Percentiles rank a stretch among this genome's conserved stretches.
phyloP scores from a whole-genome alignment of 1,140 invertebrate species.

The Drosophila athabasca region DNA sequence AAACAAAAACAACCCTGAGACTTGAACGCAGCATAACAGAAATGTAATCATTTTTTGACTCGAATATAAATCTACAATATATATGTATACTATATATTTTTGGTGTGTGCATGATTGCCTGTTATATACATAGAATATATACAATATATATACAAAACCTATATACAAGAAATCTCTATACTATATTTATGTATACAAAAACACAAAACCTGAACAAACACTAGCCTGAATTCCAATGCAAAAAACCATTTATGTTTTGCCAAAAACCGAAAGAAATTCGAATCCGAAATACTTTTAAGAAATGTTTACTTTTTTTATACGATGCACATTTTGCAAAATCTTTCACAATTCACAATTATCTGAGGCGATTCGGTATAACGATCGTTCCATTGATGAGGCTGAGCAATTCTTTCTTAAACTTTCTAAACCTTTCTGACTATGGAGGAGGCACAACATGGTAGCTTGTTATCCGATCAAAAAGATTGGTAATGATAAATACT shows the following conservation, averaged over 20 bases:
- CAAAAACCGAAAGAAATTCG: constrained; percentile 21
- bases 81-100: constrained; percentile 29
- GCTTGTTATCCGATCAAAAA: too few species aligned
- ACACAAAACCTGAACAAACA: constrained; percentile 53
- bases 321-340: too few species aligned
- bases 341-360: too few species aligned
- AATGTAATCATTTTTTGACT: constrained; percentile 55
- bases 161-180: constrained; percentile 54
- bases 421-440: too few species aligned
- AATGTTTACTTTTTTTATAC: background rate
- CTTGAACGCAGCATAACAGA: constrained; percentile 39
- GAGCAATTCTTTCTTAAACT: too few species aligned
- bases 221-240: constrained; percentile 41
- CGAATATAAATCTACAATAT: constrained; percentile 44
- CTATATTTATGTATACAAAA: constrained; percentile 45
- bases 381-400: too few species aligned
- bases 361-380: too few species aligned
- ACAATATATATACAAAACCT: constrained; percentile 44
- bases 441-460: too few species aligned
- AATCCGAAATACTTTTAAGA: constrained; percentile 41
- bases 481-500: too few species aligned
- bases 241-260: constrained; percentile 51
- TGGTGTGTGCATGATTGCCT: constrained; percentile 52
- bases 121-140: constrained; percentile 68
- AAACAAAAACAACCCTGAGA: constrained; percentile 45